Evolutionary conservation across 30 jellyfish, hydroid and myxozoan genomes (phyloP).

Genomic region (Aurelia sp.): DNA sequence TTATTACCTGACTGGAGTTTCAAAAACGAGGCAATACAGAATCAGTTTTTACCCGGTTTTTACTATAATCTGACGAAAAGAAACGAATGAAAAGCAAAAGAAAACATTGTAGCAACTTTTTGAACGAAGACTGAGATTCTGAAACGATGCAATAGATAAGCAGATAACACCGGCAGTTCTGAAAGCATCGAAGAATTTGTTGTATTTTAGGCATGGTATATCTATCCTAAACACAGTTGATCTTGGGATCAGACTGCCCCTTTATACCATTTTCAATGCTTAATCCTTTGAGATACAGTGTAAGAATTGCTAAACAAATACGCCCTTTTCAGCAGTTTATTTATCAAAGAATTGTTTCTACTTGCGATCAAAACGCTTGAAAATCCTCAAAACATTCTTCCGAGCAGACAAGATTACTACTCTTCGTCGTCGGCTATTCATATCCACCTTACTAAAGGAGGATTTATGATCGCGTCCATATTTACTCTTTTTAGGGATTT

Average conservation of each 20-base stretch:
- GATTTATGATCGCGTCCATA: slow-evolving; percentile 10
- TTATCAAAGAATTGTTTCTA: neutral
- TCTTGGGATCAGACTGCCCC: slow-evolving; percentile 43
- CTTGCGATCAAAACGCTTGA: neutral
- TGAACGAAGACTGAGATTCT: no score
- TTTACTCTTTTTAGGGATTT: slow-evolving; percentile 17
- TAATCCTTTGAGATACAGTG: neutral
- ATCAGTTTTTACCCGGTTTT: no score
- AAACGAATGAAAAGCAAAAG: no score
- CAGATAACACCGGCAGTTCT: no score
- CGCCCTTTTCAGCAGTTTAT: no score
- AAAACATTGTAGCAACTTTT: no score
- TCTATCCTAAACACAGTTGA: slow-evolving; percentile 12
- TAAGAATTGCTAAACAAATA: slow-evolving; percentile 11
- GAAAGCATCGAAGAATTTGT: no score
- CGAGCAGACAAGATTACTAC: no score
- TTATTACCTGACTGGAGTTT: no score
- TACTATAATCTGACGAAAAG: no score
- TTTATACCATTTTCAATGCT: neutral
- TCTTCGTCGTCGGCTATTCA: slow-evolving; percentile 7
- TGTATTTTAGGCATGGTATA: neutral
- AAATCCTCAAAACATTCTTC: neutral
- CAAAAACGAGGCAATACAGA: no score
- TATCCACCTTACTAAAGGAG: neutral
- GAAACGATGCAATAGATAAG: no score